Conservation (phyloP, 2,888 invertebrate genomes). For the Chymomyza fuscimana region DNA sequence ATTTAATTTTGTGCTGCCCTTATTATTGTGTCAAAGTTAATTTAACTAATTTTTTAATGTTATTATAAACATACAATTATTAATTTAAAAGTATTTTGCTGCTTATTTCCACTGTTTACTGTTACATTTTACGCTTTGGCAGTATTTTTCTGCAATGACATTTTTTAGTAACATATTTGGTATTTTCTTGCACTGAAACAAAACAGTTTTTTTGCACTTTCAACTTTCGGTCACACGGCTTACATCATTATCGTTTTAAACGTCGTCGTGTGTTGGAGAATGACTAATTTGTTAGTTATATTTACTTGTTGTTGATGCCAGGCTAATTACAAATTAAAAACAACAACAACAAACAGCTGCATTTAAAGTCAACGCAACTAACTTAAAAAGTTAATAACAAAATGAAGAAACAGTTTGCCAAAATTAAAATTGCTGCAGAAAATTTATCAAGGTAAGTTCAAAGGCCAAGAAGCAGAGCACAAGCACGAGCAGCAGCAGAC, state of each 20-base stretch:
- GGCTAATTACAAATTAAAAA: conserved; percentile 55
- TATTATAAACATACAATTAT: too few species aligned
- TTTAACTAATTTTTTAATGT: too few species aligned
- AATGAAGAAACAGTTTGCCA: conserved; percentile 80
- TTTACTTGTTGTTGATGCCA: conserved; percentile 57
- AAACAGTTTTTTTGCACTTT: neutral
- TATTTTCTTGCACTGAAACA: neutral
- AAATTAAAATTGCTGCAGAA: conserved; percentile 80
- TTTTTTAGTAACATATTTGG: neutral
- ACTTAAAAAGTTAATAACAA: conserved; percentile 46
- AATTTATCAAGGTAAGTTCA: conserved; percentile 79
- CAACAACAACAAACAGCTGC: conserved; percentile 40
- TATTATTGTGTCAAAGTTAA: too few species aligned
- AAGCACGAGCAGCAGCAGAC: conserved; percentile 19
- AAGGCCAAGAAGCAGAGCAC: conserved; percentile 49
- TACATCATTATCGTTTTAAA: conserved; percentile 56
- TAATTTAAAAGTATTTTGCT: too few species aligned
- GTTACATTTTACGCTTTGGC: too few species aligned
- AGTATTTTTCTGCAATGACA: neutral
- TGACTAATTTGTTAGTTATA: conserved; percentile 65
- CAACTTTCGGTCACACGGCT: conserved; percentile 1
- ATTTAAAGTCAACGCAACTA: conserved; percentile 30
- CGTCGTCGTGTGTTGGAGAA: conserved; percentile 53
- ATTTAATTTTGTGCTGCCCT: too few species aligned
- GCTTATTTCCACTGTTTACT: too few species aligned